These are phyloP conservation scores for Scolopax bukidnonensis DNA, from an alignment of 2,797 vertebrate genomes.

Conservation along the genomic window DNA sequence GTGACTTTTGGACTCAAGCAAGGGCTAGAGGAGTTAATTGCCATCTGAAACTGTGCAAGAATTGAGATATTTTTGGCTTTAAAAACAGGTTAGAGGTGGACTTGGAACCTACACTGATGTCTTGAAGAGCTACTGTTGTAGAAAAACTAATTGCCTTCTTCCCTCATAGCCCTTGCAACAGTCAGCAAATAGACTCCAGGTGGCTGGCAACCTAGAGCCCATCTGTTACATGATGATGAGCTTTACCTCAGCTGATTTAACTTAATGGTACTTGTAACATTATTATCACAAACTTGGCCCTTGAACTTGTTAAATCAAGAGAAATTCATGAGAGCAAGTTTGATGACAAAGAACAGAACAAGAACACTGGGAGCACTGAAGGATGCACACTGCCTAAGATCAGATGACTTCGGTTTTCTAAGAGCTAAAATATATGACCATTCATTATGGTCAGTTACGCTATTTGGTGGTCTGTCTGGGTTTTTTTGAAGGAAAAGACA, in stretches of 20 bases:
- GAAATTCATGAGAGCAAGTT: neutral
- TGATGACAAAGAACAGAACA: neutral
- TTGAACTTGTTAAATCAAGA: neutral
- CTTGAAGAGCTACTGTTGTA: neutral
- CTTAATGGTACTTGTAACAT: neutral
- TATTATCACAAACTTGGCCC: neutral
- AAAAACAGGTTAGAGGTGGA: neutral
- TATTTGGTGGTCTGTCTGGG: neutral
- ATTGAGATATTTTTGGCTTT: neutral
- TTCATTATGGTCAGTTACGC: neutral
- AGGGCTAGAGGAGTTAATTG: neutral
- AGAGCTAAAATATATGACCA: neutral
- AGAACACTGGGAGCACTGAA: neutral
- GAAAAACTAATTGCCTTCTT: neutral
- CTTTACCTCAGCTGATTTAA: neutral
- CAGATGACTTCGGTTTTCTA: neutral
- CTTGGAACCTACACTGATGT: neutral
- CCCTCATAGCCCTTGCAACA: neutral
- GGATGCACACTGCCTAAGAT: neutral
- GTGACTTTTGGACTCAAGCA: neutral
- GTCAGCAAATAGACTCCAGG: neutral
- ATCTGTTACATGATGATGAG: neutral
- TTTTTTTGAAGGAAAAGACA: neutral
- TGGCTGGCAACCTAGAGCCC: neutral
- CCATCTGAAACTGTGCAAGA: neutral